phyloP scores from a whole-genome alignment of 2,113 vertebrate genomes.

The Eudorcas thomsonii region DNA sequence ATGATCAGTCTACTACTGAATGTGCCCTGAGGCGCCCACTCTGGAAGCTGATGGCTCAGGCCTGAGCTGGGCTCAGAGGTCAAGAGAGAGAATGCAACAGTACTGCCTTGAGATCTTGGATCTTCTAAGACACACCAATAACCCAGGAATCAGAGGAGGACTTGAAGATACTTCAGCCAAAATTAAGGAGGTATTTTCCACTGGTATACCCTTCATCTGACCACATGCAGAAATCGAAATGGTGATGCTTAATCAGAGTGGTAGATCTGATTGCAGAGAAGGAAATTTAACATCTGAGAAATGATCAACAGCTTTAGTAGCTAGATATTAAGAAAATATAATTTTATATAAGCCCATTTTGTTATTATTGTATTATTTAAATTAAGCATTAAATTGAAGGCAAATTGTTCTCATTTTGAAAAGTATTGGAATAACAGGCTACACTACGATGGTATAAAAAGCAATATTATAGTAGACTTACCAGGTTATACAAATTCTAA shows the following conservation, averaged over 20 bases:
- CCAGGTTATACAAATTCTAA: background rate
- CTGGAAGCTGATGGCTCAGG: rapidly evolving
- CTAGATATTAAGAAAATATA: background rate
- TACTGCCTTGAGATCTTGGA: background rate
- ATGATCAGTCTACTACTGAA: rapidly evolving
- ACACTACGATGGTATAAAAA: background rate
- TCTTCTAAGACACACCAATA: background rate
- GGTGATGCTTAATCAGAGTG: too few relatives aligned
- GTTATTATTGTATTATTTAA: background rate
- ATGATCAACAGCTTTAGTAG: background rate
- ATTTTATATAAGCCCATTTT: background rate
- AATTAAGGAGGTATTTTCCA: background rate
- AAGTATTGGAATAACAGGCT: background rate
- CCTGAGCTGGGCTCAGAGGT: background rate
- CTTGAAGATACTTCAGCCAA: background rate
- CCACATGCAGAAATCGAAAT: background rate
- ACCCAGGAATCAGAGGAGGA: background rate
- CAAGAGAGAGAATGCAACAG: background rate
- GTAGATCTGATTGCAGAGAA: background rate
- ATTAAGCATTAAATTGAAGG: background rate
- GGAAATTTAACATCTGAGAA: background rate
- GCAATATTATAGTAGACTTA: background rate
- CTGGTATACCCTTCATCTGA: too few relatives aligned
- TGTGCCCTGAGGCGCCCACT: too few relatives aligned
- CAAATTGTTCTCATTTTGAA: background rate